Evolutionary conservation across 2,797 vertebrate species (phyloP).

Genomic region (Decapterus maruadsi): DNA sequence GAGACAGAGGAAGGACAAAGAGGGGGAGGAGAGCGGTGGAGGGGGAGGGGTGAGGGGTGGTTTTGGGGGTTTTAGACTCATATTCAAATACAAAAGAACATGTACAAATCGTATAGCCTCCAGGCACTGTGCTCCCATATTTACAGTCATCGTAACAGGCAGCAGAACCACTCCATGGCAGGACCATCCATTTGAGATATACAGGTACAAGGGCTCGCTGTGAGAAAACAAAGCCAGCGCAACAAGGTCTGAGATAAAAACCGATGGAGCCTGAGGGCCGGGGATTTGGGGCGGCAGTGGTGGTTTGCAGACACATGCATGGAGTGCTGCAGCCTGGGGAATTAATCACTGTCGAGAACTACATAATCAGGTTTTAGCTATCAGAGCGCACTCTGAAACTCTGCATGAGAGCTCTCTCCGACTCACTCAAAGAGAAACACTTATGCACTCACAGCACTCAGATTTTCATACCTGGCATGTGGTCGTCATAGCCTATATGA

Average conservation of each 20-base stretch:
- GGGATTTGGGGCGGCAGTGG: not conserved
- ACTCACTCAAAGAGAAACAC: constrained; percentile 29
- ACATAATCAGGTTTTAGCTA: constrained; percentile 64
- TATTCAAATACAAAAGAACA: constrained; percentile 85
- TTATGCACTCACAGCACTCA: constrained; percentile 6
- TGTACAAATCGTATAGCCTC: constrained; percentile 82
- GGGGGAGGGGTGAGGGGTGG: not conserved
- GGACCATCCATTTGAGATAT: constrained; percentile 70
- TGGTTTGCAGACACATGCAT: constrained; percentile 54
- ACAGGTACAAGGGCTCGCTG: constrained; percentile 60
- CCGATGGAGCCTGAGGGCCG: constrained; percentile 47
- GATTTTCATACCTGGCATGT: constrained; percentile 42
- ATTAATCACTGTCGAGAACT: constrained; percentile 69
- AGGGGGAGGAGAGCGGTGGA: not conserved
- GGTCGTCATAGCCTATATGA: constrained; percentile 10
- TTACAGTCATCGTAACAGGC: constrained; percentile 78
- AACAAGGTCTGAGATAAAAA: constrained; percentile 66
- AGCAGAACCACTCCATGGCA: constrained; percentile 66
- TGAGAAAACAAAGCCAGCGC: constrained; percentile 66
- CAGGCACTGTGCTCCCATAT: constrained; percentile 81
- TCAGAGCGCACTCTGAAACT: constrained; percentile 40
- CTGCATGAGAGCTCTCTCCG: constrained; percentile 30
- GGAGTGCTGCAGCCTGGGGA: constrained; percentile 61
- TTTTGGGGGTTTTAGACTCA: constrained; percentile 53
- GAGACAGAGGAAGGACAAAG: constrained; percentile 32